These are phyloP conservation scores for Chloroceryle aenea DNA, from an alignment of 2,113 vertebrate species.

Conservation along the genomic window DNA sequence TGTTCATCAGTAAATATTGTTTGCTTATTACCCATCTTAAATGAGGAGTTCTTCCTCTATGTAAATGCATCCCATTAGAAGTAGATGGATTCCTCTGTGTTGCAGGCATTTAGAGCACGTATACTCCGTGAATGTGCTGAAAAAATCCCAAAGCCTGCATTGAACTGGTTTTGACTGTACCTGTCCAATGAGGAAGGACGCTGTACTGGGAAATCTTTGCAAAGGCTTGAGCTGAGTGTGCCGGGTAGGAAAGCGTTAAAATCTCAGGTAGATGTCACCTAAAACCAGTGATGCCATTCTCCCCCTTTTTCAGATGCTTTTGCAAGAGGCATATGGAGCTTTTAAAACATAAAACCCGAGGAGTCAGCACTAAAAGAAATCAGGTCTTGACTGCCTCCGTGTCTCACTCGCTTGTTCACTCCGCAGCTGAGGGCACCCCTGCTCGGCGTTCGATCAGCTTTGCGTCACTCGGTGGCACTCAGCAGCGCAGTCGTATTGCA, in stretches of 20 bases:
- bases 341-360: accelerated
- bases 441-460: not conserved
- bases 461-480: not conserved
- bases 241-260: not conserved
- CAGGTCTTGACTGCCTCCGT: not conserved
- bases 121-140: conserved; percentile 27
- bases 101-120: conserved; percentile 83
- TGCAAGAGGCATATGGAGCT: not conserved
- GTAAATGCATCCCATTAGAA: conserved; percentile 83
- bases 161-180: conserved; percentile 23
- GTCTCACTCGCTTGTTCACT: not conserved
- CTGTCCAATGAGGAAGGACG: conserved; percentile 2
- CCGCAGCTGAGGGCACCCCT: not conserved
- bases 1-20: conserved; percentile 97
- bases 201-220: not conserved
- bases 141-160: conserved; percentile 72
- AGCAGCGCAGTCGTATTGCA: not conserved
- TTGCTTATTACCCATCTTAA: conserved; percentile 95
- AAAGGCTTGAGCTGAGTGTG: not conserved
- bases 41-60: conserved; percentile 75
- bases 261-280: not conserved
- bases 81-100: conserved; percentile 74
- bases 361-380: not conserved
- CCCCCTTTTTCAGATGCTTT: not conserved
- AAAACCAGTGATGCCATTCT: not conserved